Evolutionary conservation across 2,113 vertebrate genomes (phyloP).

Genomic region (Monopterus albus): DNA sequence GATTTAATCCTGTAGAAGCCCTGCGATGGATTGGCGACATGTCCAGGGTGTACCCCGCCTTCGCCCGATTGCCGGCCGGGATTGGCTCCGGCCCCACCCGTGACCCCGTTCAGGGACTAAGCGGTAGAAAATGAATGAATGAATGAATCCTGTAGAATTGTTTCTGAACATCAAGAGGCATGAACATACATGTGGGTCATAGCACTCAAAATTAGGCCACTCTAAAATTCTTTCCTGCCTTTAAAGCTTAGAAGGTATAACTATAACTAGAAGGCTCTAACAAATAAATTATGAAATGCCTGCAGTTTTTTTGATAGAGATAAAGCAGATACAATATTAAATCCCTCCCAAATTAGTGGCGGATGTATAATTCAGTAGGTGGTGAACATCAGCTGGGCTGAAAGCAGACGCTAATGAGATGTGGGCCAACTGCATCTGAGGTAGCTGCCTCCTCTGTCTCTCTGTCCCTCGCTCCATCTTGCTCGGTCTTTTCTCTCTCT

Average conservation of each 20-base stretch:
- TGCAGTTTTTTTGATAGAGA: slow-evolving; percentile 66
- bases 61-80: too few species aligned
- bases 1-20: neutral
- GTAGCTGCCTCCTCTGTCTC: slow-evolving; percentile 62
- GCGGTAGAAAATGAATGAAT: too few species aligned
- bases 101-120: too few species aligned
- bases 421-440: slow-evolving; percentile 66
- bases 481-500: slow-evolving; percentile 23
- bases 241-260: slow-evolving; percentile 61
- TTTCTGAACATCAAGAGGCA: neutral
- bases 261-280: slow-evolving; percentile 62
- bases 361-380: slow-evolving; percentile 77
- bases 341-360: slow-evolving; percentile 76
- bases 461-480: slow-evolving; percentile 26
- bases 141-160: neutral
- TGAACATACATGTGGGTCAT: slow-evolving; percentile 56
- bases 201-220: slow-evolving; percentile 55
- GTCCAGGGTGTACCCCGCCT: too few species aligned
- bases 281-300: slow-evolving; percentile 72
- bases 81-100: too few species aligned
- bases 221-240: slow-evolving; percentile 44
- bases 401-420: slow-evolving; percentile 76
- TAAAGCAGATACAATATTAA: slow-evolving; percentile 77
- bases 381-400: slow-evolving; percentile 69
- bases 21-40: too few species aligned